Percentiles rank a stretch among this genome's conserved stretches.
These are phyloP conservation scores for Linepithema humile DNA, from an alignment of 1,140 invertebrate genomes.

Conservation along the genomic window DNA sequence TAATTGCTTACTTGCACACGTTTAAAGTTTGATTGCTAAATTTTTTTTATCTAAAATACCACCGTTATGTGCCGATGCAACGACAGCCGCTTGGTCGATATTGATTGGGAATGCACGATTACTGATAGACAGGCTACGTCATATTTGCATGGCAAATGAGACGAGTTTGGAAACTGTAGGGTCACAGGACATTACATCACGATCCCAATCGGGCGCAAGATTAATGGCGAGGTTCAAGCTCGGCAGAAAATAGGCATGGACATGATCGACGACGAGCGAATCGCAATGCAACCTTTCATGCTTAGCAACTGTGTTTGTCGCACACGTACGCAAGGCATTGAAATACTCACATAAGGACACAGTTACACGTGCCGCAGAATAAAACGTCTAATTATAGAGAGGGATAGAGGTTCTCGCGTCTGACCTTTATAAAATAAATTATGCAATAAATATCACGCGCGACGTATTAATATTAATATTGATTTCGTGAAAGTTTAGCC, in stretches of 20 bases:
- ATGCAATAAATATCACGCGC: background rate
- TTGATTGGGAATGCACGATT: constrained; percentile 12
- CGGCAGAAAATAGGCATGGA: constrained; percentile 21
- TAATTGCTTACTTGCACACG: no score
- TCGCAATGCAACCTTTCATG: constrained; percentile 41
- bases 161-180: constrained; percentile 11
- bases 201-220: background rate
- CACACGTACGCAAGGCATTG: background rate
- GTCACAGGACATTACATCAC: constrained; percentile 23
- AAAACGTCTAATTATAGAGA: constrained; percentile 16
- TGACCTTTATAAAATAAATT: constrained; percentile 36
- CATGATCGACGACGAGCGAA: background rate
- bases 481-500: background rate
- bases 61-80: no score
- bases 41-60: background rate
- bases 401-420: background rate
- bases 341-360: background rate
- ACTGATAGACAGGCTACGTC: background rate
- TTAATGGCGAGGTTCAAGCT: constrained; percentile 17
- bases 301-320: background rate
- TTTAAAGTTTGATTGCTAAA: background rate
- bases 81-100: constrained; percentile 10
- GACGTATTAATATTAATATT: background rate
- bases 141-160: constrained; percentile 31
- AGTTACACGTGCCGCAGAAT: background rate